Conservation (phyloP, 2,113 vertebrate genomes). For the Phaethon lepturus region DNA sequence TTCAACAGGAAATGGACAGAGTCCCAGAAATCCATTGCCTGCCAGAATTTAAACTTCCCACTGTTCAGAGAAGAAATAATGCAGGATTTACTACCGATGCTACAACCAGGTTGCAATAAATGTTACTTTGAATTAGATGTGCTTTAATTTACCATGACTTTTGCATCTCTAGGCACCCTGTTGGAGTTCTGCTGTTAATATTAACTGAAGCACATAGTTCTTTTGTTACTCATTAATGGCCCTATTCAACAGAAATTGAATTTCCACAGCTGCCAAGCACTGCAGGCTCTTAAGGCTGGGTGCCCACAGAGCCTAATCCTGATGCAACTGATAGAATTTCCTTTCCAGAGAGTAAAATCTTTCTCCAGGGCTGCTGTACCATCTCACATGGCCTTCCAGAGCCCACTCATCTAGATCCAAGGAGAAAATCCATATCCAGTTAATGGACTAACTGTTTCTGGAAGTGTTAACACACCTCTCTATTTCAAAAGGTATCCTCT, state of each 20-base stretch:
- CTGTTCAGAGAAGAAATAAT: background rate
- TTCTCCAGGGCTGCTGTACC: background rate
- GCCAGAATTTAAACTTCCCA: constrained; percentile 12
- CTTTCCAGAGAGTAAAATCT: background rate
- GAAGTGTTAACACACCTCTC: background rate
- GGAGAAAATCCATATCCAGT: background rate
- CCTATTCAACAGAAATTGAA: constrained; percentile 60
- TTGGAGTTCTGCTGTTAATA: constrained; percentile 60
- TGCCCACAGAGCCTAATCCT: background rate
- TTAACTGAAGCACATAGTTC: constrained; percentile 45
- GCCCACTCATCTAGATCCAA: background rate
- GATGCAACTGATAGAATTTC: background rate
- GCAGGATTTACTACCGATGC: constrained; percentile 12
- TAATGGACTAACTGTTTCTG: background rate
- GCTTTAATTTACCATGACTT: constrained; percentile 63
- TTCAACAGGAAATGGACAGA: background rate
- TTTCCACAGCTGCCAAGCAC: constrained; percentile 48
- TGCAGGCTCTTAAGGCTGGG: background rate
- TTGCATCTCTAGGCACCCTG: constrained; percentile 44
- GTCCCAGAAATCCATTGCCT: background rate
- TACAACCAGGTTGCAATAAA: constrained; percentile 60
- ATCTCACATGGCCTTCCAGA: background rate
- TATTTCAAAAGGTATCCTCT: background rate
- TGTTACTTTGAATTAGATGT: constrained; percentile 58
- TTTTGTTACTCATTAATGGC: constrained; percentile 67